A percentile compares a stretch with the other conserved stretches of the same genome.
phyloP scores from a whole-genome alignment of 2,888 invertebrate genomes.

The Polymixis lichenea region DNA sequence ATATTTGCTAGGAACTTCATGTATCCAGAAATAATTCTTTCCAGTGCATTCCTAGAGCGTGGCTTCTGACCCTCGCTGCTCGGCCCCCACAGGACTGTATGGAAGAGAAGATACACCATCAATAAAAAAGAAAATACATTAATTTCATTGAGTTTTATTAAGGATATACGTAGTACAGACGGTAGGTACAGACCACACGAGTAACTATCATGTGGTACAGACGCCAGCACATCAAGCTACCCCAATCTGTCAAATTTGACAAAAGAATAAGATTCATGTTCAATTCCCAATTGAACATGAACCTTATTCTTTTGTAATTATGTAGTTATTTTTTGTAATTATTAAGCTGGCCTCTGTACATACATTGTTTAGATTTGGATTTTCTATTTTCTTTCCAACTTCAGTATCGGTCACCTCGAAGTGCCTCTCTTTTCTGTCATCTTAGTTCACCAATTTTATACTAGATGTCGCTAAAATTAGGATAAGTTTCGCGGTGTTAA shows the following conservation, averaged over 20 bases:
- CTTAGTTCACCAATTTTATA: conserved; percentile 21
- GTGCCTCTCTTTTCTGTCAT: background rate
- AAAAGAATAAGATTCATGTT: too few relatives aligned
- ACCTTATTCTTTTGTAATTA: too few relatives aligned
- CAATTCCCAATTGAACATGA: too few relatives aligned
- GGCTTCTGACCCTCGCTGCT: conserved; percentile 18
- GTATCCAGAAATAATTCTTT: conserved; percentile 54
- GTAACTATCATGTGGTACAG: too few relatives aligned
- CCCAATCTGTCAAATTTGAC: too few relatives aligned
- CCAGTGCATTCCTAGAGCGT: conserved; percentile 33
- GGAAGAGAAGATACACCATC: conserved; percentile 16
- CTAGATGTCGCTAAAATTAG: conserved; percentile 33
- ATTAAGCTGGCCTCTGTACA: too few relatives aligned
- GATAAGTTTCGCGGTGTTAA: background rate
- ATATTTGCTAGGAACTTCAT: conserved; percentile 56
- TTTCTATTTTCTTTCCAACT: background rate
- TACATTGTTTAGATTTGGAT: too few relatives aligned
- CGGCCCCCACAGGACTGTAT: conserved; percentile 54
- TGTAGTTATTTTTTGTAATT: too few relatives aligned
- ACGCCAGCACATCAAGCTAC: too few relatives aligned
- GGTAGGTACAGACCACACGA: too few relatives aligned
- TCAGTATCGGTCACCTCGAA: background rate
- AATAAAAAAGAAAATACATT: background rate
- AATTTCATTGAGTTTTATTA: too few relatives aligned
- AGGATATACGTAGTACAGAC: too few relatives aligned